Evolutionary conservation across 1,140 invertebrate species (phyloP), one percentile per base, ranked within the genome.

Genomic region (Vanessa tameamea): DNA sequence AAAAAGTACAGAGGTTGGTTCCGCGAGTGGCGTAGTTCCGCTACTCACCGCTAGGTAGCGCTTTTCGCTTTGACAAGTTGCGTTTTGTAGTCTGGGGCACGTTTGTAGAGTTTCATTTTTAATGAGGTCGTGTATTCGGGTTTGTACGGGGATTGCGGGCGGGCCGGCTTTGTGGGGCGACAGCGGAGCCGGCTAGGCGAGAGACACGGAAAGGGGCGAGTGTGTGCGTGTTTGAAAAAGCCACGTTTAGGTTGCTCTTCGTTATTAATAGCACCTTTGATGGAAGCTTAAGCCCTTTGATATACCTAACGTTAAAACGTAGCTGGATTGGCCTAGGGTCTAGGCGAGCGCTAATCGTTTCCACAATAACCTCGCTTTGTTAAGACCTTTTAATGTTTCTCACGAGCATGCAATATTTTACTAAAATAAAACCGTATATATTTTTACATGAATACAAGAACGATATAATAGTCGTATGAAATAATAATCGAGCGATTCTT

Each of bases 1-100:
- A 92, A 92, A 92, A 90, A 87, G 87, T 86, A 92, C 89, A 90
- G 88, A 89, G 88, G 85, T 76, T 92, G 89, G 82, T 79, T 91
- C 77, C 82, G 85, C 86, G 86, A 92, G 89, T 89, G 87, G 84
- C 75, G 87, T 87, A 87, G 90, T 92, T 88, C 85, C 81, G 87
- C 90, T 91, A 91, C 89, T 91, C 89, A 79, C 87, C 88, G 83
- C 81, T 83, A 87, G 87, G 87, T 82, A 82, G 87, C 88, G 88
- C 86, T 83, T 81, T 88, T 84, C 82, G 85, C 88, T 92, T 90
- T 90, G 89, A 90, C 87, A 81, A 82, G 81, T 82, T 80, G 78
- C 80, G 80, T 87, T 88, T 86, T 88, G 85, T 84, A 80, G 82
- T 81, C 80, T 82, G 69, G 76, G 81, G 75, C 78, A 78, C 85